These are phyloP conservation scores for Altica lythri DNA, from an alignment of 2,888 invertebrate species.

Conservation along the genomic window DNA sequence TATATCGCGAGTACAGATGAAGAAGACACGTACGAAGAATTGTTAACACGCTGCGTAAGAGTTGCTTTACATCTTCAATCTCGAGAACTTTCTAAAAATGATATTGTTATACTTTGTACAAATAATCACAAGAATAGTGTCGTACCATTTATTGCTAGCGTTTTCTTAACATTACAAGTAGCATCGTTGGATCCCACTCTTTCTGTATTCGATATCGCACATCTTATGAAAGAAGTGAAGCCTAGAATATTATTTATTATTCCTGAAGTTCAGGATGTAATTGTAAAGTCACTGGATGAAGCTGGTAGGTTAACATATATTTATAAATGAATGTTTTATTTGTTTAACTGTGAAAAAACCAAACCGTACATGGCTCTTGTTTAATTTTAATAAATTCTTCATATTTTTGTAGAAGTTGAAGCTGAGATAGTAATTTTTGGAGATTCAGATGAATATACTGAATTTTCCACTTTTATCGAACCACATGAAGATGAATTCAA, in stretches of 20 bases:
- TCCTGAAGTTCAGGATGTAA: constrained; percentile 38
- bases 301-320: constrained; percentile 27
- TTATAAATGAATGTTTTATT: too few species aligned
- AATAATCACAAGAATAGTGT: constrained; percentile 57
- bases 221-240: constrained; percentile 43
- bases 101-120: constrained; percentile 59
- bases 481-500: constrained; percentile 40
- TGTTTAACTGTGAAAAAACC: too few species aligned
- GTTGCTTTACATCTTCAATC: constrained; percentile 57
- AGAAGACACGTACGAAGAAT: constrained; percentile 56
- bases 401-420: constrained; percentile 33
- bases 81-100: constrained; percentile 53
- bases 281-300: constrained; percentile 42
- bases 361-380: too few species aligned
- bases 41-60: constrained; percentile 54
- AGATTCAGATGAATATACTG: constrained; percentile 34
- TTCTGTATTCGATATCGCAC: constrained; percentile 41
- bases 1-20: constrained; percentile 51
- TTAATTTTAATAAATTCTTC: too few species aligned
- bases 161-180: constrained; percentile 55
- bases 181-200: constrained; percentile 47
- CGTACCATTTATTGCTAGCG: constrained; percentile 59
- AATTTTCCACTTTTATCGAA: constrained; percentile 41
- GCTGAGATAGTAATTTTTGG: constrained; percentile 48
- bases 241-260: constrained; percentile 49